phyloP scores from a whole-genome alignment of 1,140 invertebrate species.

The Euborellia annulipes region DNA sequence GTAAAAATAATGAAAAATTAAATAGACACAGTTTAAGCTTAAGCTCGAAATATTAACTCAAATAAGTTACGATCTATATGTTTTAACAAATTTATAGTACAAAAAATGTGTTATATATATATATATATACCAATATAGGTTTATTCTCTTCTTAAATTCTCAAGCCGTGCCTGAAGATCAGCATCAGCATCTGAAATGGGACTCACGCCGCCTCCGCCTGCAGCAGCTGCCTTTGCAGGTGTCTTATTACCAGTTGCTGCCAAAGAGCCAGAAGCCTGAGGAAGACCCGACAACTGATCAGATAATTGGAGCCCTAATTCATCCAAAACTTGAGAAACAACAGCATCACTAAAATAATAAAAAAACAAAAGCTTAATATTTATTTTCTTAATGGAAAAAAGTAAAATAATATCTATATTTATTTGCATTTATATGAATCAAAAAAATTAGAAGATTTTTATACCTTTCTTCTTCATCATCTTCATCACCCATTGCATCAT shows the following conservation, averaged over 20 bases:
- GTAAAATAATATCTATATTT: conserved; percentile 3
- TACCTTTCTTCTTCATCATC: conserved; percentile 97
- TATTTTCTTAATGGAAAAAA: conserved; percentile 8
- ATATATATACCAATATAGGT: no score
- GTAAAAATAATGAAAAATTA: no score
- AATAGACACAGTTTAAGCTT: no score
- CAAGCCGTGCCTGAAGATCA: conserved; percentile 83
- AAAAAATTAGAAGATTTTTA: conserved; percentile 8
- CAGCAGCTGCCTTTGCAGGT: conserved; percentile 37
- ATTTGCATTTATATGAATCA: background rate
- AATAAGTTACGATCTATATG: no score
- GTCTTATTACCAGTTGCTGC: conserved; percentile 33
- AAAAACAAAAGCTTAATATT: conserved; percentile 2
- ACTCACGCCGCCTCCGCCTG: conserved; percentile 31
- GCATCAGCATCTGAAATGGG: conserved; percentile 76
- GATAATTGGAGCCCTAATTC: conserved; percentile 90
- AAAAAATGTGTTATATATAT: no score
- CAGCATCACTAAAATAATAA: conserved; percentile 50
- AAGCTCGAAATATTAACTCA: no score
- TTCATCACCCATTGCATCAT: conserved; percentile 97
- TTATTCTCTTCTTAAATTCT: conserved; percentile 84
- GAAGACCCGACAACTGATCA: conserved; percentile 73
- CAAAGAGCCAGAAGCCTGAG: conserved; percentile 49
- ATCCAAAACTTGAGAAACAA: conserved; percentile 86
- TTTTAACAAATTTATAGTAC: no score